Evolutionary conservation across 2,888 invertebrate species (phyloP).

Genomic region (Oxycera nigricornis): DNA sequence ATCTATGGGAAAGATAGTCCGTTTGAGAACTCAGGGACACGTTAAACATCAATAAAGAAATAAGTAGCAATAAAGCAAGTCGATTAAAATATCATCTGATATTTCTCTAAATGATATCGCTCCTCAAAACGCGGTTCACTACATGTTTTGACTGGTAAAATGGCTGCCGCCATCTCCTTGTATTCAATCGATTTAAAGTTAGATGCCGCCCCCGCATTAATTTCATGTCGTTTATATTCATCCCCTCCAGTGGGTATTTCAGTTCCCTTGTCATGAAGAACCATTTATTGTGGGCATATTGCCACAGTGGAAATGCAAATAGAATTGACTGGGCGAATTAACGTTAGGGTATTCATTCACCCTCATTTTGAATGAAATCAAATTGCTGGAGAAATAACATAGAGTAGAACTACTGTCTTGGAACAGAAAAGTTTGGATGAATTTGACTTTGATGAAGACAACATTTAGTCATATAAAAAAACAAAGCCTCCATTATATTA

Average conservation of each 20-base stretch:
- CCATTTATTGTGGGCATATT: slow-evolving; percentile 28
- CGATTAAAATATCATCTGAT: slow-evolving; percentile 18
- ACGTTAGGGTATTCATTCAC: slow-evolving; percentile 26
- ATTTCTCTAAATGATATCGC: background rate
- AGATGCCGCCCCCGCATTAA: background rate
- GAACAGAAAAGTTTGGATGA: no score
- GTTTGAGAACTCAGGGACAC: slow-evolving; percentile 11
- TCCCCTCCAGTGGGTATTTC: background rate
- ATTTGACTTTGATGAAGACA: no score
- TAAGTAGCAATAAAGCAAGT: slow-evolving; percentile 18
- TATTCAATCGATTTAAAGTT: slow-evolving; percentile 25
- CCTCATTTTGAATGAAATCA: slow-evolving; percentile 1
- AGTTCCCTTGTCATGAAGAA: slow-evolving; percentile 9
- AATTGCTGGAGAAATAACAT: background rate
- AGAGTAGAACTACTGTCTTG: background rate
- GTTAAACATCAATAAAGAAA: slow-evolving; percentile 24
- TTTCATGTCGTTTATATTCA: background rate
- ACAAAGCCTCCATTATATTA: no score
- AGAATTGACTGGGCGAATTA: slow-evolving; percentile 15
- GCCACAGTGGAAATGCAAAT: slow-evolving; percentile 29
- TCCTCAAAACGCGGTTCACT: background rate
- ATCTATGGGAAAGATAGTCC: background rate
- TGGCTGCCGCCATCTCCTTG: background rate
- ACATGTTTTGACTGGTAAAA: slow-evolving; percentile 12
- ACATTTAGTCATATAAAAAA: no score